Base-by-base conservation (phyloP, 2,113 vertebrate genomes). In the Glaucidium brasilianum region DNA sequence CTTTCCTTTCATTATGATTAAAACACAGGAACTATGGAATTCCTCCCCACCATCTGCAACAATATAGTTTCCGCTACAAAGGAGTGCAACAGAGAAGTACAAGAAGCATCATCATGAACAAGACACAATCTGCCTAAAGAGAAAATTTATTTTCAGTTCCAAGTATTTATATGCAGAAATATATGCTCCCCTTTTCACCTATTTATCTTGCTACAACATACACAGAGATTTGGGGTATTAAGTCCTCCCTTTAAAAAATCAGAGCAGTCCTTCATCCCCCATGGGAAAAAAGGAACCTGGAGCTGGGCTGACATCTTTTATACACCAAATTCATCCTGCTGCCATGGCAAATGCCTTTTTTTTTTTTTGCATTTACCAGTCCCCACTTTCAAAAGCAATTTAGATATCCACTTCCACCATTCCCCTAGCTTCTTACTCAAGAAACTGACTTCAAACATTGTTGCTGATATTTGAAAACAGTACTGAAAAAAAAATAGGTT, bases 51-150 rank as follows among this genome's bases (percentile, higher is more conserved):
- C 11, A 4, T 0, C 3, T 49, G 32, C 52, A 59, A 6, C 8
- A 20, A 9, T 3, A 9, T 8, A 17, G 12, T 37, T 90, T 50
- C 15, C 41, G 26, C 8, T 16, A 22, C 35, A 62, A 71, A 64
- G 29, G 3, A 45, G 34, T 10, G 15, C 6, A 80, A 35, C 8
- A 26, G 7, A 1, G 12, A 67, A 41, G n/a, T 16, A 25, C 18
- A 19, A 50, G 12, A 27, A 90, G 15, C 3, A 25, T 6, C 26
- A 11, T 11, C 43, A 39, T 0, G 0, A 73, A 50, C 43, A 45
- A 64, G 53, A 66, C 15, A n/a, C 7, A 81, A 27, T 11, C 35
- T 56, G 7, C 16, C 17, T 20, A 27, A 1, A 1, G 6, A 77
- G 15, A 66, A 81, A 64, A 27, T 3, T 12, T 32, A 8, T 37